Evolutionary conservation across 1,140 invertebrate species (phyloP), one percentile per base, ranked within the genome.

Genomic region (Oreohelix idahoensis): DNA sequence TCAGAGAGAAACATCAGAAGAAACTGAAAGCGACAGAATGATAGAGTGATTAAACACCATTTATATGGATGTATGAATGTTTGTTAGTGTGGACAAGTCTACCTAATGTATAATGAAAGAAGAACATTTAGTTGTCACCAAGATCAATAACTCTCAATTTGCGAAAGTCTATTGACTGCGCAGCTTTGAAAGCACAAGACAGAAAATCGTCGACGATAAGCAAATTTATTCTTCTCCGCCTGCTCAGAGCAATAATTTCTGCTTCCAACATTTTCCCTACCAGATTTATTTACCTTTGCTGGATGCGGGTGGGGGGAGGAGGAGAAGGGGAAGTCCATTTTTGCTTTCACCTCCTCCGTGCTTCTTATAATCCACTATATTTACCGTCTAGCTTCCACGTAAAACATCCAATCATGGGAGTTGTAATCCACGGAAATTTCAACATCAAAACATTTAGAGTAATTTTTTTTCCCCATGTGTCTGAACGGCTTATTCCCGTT

Each of bases 121-220:
- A 15, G 53, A 20, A 58, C 53, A 5, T 23, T 58, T 23, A n/a
- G 10, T 58, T 15, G 4, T 66, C 29, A 15, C n/a, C 17, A 2
- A 32, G 63, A 66, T 66, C 63, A 66, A 66, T 66, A 66, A 66
- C n/a, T 66, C 63, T 32, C 63, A 66, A 66, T 66, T 66, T 66
- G 11, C 29, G 0, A 8, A 66, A 35, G 17, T 32, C 63, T 66
- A 13, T 66, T 11, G n/a, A 66, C n/a, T 66, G 29, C 1, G 17
- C 29, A 29, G n/a, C n/a, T 66, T 66, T 66, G 2, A 32, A 66
- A 66, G 29, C 8, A n/a, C 29, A 66, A 32, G n/a, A 58, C 10
- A 20, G 53, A 66, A 29, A 66, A 66, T 32, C 63, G 29, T 29
- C 63, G 63, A 17, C 17, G 63, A 29, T 66, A 17, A 32, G 63